Base-by-base conservation (phyloP, 2,888 invertebrate species). In the Eupithecia insigniata region DNA sequence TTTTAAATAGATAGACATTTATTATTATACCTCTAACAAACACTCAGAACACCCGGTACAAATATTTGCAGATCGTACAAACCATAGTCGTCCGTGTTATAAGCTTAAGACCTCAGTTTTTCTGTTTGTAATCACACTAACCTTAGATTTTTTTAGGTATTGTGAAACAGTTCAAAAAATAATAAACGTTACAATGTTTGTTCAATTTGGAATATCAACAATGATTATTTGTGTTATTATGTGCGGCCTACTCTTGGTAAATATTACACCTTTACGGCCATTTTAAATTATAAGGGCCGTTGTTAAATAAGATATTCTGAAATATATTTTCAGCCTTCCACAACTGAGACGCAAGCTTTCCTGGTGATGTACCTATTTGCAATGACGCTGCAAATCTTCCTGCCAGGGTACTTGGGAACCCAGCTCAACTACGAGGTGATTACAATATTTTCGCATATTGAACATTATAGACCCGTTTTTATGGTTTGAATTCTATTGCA, bases 201-300 rank as follows among this genome's bases (percentile, higher is more conserved):
- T 92, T 39, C 88, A 89, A 71, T 91, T 89, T 69, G 81, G 88
- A 32, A 85, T 89, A 70, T 85, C 87, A 1, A 84, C 92, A 1
- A 71, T 83, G 16, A 87, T 88, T 16, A 89, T 92, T 61, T 92
- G 92, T 71, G 88, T 89, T 6, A 82, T 87, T 2, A 79, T 90
- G 79, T 87, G 83, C 68, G 87, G 86, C 36, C 76, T 92, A 12
- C 67, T 87, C 66, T 76, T 90, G 83, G 92, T 92, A 82, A 83
- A 80, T 78, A 18, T 32, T 34, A 14, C 6, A 46, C n/a, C 1
- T 46, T 58, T 1, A 58, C 28, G 5, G 7, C 28, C 7, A 28
- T 51, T 22, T 22, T 22, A 22, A 51, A 22, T 28, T 58, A 14
- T 58, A 16, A 58, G 55, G 12, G 4, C 55, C 28, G 1, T 58